Conservation (phyloP, 1,140 invertebrate genomes). For the Lucilia cuprina region DNA sequence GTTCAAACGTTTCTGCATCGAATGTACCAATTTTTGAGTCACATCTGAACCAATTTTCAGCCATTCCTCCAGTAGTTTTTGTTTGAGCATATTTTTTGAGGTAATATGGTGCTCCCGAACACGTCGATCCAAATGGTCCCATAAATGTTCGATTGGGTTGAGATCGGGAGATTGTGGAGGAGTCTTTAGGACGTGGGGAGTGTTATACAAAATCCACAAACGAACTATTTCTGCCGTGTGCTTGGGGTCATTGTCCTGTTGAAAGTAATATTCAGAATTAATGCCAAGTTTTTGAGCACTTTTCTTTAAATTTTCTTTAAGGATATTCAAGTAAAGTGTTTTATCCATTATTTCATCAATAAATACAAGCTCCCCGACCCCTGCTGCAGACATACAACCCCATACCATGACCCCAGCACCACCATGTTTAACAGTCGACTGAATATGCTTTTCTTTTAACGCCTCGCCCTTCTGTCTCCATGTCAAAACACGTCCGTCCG, state of each 20-base stretch:
- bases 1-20: no score
- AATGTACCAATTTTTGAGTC: background rate
- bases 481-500: background rate
- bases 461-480: no score
- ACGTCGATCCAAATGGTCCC: no score
- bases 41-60: background rate
- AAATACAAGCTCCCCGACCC: constrained; percentile 39
- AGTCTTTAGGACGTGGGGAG: background rate
- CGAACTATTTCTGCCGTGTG: constrained; percentile 13
- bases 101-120: no score
- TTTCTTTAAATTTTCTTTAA: background rate
- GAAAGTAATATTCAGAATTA: background rate
- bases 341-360: background rate
- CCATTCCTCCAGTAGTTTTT: background rate
- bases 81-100: background rate
- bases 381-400: constrained; percentile 44
- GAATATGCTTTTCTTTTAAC: no score
- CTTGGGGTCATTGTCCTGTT: background rate
- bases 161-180: background rate
- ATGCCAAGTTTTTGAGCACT: background rate
- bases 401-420: no score
- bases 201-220: background rate
- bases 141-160: background rate
- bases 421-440: no score
- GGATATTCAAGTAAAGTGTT: background rate